Percentiles rank a stretch among this genome's conserved stretches.
Conservation (phyloP, 2,113 vertebrate species). For the Hoplias malabaricus region DNA sequence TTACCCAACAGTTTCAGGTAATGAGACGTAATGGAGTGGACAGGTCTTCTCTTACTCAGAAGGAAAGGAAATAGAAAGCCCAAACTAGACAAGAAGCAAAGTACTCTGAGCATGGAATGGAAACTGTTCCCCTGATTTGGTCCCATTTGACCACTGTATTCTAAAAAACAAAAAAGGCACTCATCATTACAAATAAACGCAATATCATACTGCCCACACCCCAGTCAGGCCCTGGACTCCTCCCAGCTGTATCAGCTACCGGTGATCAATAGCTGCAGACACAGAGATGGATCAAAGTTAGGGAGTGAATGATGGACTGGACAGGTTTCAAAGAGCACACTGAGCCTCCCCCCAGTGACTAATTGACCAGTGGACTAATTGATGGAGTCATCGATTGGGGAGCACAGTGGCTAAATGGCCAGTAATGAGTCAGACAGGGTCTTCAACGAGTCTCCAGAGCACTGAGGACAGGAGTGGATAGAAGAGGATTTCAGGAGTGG, state of each 20-base stretch:
- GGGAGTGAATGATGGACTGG: slow-evolving; percentile 32
- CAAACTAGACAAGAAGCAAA: no score
- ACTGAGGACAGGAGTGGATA: not conserved
- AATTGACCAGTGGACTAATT: slow-evolving; percentile 54
- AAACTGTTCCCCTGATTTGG: not conserved
- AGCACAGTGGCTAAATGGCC: slow-evolving; percentile 44
- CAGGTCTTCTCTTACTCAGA: no score
- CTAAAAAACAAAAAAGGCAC: not conserved
- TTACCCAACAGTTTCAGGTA: no score
- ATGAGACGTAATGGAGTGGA: no score
- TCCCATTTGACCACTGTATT: not conserved
- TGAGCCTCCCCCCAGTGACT: slow-evolving; percentile 38
- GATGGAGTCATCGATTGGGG: slow-evolving; percentile 50
- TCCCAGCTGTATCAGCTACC: not conserved
- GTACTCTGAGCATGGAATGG: no score
- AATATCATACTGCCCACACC: not conserved
- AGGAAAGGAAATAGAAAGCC: no score
- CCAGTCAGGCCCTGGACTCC: not conserved
- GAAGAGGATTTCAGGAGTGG: not conserved
- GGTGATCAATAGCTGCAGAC: slow-evolving; percentile 13
- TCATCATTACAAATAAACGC: not conserved
- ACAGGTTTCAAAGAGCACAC: slow-evolving; percentile 27
- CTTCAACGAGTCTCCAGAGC: slow-evolving; percentile 5
- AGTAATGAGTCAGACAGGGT: slow-evolving; percentile 42
- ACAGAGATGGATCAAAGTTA: slow-evolving; percentile 24